Conservation (phyloP, 2,113 vertebrate genomes). For the Thunnus thynnus region DNA sequence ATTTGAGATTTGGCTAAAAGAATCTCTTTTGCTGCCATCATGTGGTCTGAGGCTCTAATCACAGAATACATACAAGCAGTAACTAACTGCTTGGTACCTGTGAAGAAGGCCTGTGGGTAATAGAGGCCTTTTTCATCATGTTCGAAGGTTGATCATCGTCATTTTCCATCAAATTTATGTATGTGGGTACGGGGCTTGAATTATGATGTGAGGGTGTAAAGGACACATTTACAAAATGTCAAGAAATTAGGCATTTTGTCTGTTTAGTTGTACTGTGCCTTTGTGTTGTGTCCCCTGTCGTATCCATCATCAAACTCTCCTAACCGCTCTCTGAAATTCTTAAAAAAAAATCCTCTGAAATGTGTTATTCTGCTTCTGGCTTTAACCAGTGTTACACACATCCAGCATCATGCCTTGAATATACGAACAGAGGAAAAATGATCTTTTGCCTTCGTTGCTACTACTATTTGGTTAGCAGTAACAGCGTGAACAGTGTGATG, state of each 20-base stretch:
- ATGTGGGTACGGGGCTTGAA: background rate
- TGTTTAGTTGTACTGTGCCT: constrained; percentile 9
- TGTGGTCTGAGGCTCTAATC: constrained; percentile 63
- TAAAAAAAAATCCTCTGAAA: constrained; percentile 57
- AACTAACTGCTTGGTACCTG: background rate
- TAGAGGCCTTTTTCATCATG: background rate
- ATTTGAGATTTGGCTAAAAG: constrained; percentile 30
- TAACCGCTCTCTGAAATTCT: constrained; percentile 50
- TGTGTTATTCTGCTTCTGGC: constrained; percentile 69
- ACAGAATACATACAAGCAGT: constrained; percentile 38
- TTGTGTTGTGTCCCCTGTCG: constrained; percentile 24
- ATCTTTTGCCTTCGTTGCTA: constrained; percentile 70
- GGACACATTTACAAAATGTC: background rate
- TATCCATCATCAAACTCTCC: constrained; percentile 37
- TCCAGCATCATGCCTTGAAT: constrained; percentile 64
- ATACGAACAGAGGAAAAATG: constrained; percentile 75
- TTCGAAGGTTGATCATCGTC: background rate
- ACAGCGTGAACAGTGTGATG: constrained; percentile 76
- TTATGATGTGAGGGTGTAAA: background rate
- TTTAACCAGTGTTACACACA: constrained; percentile 53
- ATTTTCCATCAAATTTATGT: background rate
- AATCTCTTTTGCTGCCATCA: constrained; percentile 76
- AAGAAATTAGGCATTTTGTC: background rate
- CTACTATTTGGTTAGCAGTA: constrained; percentile 76
- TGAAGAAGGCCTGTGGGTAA: constrained; percentile 1